phyloP scores from a whole-genome alignment of 1,140 invertebrate species.

The Bombus vancouverensis region DNA sequence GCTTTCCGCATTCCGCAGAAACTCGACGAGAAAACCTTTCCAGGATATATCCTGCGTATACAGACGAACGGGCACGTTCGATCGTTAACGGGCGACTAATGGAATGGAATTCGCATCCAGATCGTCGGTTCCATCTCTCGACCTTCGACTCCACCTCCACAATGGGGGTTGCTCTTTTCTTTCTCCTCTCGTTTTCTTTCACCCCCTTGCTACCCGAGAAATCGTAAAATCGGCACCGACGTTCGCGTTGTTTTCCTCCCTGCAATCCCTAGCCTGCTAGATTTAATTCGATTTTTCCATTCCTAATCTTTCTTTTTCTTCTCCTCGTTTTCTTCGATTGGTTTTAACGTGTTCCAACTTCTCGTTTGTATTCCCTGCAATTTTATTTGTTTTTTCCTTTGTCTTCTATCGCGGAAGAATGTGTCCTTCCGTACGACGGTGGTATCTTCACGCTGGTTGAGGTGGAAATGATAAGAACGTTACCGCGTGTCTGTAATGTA shows the following conservation, averaged over 20 bases:
- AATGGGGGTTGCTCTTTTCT: slow-evolving; percentile 9
- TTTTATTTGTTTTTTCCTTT: neutral
- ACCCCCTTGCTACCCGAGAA: neutral
- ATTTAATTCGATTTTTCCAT: slow-evolving; percentile 53
- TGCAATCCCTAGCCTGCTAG: slow-evolving; percentile 12
- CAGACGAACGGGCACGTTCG: slow-evolving; percentile 61
- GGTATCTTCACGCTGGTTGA: neutral
- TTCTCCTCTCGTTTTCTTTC: neutral
- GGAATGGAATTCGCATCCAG: slow-evolving; percentile 67
- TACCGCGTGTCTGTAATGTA: slow-evolving; percentile 15
- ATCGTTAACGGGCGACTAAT: slow-evolving; percentile 69
- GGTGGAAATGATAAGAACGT: neutral
- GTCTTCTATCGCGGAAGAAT: no score
- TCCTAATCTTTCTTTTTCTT: no score
- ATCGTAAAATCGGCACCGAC: slow-evolving; percentile 58
- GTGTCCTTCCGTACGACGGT: neutral
- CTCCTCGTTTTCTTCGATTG: neutral
- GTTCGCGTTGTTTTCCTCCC: slow-evolving; percentile 38
- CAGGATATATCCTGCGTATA: slow-evolving; percentile 60
- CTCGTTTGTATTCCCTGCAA: neutral
- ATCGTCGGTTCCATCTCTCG: slow-evolving; percentile 21
- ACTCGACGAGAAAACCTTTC: slow-evolving; percentile 25
- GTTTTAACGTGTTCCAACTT: neutral
- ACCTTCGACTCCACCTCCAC: slow-evolving; percentile 5
- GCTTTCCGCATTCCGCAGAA: slow-evolving; percentile 49